Base-by-base conservation (phyloP, 2,888 invertebrate species). In the Cartodere bifasciata region DNA sequence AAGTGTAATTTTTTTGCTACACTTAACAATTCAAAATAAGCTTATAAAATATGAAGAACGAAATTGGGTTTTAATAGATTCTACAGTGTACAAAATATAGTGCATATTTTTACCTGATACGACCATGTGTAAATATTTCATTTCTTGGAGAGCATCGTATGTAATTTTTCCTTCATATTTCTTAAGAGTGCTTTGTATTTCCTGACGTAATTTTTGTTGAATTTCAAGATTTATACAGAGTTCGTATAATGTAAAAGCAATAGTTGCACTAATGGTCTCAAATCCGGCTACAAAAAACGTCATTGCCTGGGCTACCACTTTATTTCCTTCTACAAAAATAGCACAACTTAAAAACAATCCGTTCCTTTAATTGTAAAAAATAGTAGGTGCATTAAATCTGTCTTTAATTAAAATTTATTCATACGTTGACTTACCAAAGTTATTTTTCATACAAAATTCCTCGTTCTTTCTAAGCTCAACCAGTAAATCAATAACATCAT, bases 261-360 rank as follows among this genome's bases (percentile, higher is more conserved):
- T 56, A 0, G 70, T 67, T 0, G 70, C 65, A 0, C 70, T 68
- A 0, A 70, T 68, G 4, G 72, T 73, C 51, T 74, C 73, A 46
- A 67, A 73, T 1, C 72, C 73, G 1, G 71, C 74, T 6, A 67
- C 55, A 48, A 72, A 71, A 40, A 74, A 71, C 30, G 70, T 65
- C 41, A 68, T 65, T 1, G 68, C 66, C 32, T 72, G 70, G 0
- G 71, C 69, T 20, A 67, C 63, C 47, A 69, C 65, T 35, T 64
- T 62, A 56, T 67, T 65, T 39, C 68, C 64, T 4, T 67, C 68
- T 68, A 55, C 15, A 50, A 48, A 15, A 29, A 23, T 29, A n/a
- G n/a, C n/a, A n/a, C n/a, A n/a, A n/a, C n/a, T n/a, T n/a, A n/a
- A n/a, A n/a, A n/a, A n/a, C n/a, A n/a, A n/a, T n/a, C n/a, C n/a